These are phyloP conservation scores for Psittacula echo DNA, from an alignment of 2,797 vertebrate genomes.

Conservation along the genomic window DNA sequence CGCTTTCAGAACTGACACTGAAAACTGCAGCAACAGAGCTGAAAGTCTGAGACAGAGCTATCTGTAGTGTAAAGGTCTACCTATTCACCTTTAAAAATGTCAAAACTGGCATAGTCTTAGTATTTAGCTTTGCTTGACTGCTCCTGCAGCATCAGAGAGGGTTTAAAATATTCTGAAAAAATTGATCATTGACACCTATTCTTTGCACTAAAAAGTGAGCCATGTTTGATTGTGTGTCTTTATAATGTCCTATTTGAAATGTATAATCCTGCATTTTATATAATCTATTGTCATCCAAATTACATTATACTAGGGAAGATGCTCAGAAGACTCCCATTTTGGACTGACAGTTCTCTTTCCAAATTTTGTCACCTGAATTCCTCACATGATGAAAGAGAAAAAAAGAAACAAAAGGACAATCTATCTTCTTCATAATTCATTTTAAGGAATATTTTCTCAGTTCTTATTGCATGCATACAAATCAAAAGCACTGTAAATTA, in stretches of 20 bases:
- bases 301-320: neutral
- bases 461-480: neutral
- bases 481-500: neutral
- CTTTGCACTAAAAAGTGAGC: neutral
- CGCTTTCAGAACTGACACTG: neutral
- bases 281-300: neutral
- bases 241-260: neutral
- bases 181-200: neutral
- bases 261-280: neutral
- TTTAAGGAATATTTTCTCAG: neutral
- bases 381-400: neutral
- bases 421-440: neutral
- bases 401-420: neutral
- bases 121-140: neutral
- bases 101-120: neutral
- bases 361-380: neutral
- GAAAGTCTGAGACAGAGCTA: neutral
- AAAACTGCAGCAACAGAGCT: neutral
- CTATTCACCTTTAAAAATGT: slow-evolving; percentile 33
- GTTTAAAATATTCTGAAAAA: neutral
- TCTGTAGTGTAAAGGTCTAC: neutral
- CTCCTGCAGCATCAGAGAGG: neutral
- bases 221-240: neutral
- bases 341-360: neutral
- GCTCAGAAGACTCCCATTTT: neutral